These are phyloP conservation scores for Trachops cirrhosus DNA, from an alignment of 2,797 vertebrate genomes.

Conservation along the genomic window DNA sequence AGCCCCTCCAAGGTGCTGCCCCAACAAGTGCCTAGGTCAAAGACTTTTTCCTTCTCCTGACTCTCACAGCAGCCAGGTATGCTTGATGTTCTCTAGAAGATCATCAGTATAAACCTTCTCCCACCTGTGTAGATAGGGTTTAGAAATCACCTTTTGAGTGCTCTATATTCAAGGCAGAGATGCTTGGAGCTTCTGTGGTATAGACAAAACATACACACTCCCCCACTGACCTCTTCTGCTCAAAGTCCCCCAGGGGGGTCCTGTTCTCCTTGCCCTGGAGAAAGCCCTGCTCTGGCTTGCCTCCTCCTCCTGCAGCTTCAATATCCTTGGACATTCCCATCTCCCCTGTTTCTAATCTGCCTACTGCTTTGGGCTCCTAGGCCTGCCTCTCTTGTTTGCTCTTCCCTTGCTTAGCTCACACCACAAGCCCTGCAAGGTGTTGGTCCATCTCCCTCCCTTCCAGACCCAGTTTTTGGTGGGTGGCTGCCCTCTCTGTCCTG, in stretches of 20 bases:
- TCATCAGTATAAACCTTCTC: background rate
- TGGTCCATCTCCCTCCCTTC: background rate
- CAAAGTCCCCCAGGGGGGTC: background rate
- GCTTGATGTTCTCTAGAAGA: no score
- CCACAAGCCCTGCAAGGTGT: background rate
- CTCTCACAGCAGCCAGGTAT: background rate
- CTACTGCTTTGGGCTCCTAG: background rate
- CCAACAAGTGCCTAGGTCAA: background rate
- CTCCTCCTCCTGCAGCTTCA: background rate
- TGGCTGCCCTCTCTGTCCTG: background rate
- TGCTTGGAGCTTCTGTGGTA: background rate
- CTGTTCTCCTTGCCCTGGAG: background rate
- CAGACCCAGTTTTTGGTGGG: background rate
- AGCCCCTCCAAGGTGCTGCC: background rate
- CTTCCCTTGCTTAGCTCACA: background rate
- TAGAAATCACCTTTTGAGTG: background rate
- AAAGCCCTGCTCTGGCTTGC: background rate
- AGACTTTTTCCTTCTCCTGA: background rate
- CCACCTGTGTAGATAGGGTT: no score
- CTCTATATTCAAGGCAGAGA: background rate
- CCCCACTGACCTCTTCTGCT: background rate
- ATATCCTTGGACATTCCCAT: background rate
- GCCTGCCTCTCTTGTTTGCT: background rate
- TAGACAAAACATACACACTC: background rate
- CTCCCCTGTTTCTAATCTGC: background rate